These are phyloP conservation scores for Colletes collaris DNA, from an alignment of 2,888 invertebrate species.

Conservation along the genomic window DNA sequence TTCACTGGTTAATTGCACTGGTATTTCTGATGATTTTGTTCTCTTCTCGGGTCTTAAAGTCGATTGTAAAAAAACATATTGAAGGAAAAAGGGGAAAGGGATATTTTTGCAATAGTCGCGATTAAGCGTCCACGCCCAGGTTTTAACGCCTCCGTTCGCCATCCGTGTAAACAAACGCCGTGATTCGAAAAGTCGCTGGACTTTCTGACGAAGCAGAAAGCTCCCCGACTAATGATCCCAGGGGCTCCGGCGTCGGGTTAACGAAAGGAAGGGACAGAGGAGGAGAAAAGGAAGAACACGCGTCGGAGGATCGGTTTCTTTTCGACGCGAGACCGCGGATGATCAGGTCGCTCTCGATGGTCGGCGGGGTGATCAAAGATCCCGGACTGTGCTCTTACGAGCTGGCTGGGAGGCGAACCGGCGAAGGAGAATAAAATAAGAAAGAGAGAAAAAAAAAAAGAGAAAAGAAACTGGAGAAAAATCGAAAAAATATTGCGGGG, in stretches of 20 bases:
- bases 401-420: slow-evolving; percentile 32
- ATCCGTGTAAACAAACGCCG: slow-evolving; percentile 48
- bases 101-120: slow-evolving; percentile 9
- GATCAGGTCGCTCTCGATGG: slow-evolving; percentile 76
- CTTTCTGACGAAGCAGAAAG: slow-evolving; percentile 59
- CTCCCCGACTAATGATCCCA: slow-evolving; percentile 61
- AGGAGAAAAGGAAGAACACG: slow-evolving; percentile 34
- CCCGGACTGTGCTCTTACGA: slow-evolving; percentile 65
- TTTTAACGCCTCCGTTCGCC: background rate
- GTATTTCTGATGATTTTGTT: too few species aligned
- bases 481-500: slow-evolving; percentile 68
- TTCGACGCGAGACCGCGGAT: slow-evolving; percentile 72
- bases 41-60: too few species aligned
- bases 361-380: slow-evolving; percentile 80
- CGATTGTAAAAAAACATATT: too few species aligned
- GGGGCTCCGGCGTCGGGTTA: slow-evolving; percentile 12
- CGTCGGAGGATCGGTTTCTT: slow-evolving; percentile 69
- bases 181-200: slow-evolving; percentile 49
- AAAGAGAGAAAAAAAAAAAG: too few species aligned
- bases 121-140: slow-evolving; percentile 4
- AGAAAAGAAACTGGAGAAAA: slow-evolving; percentile 52
- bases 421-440: slow-evolving; percentile 19
- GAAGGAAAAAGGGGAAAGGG: too few species aligned
- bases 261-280: slow-evolving; percentile 5
- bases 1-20: too few species aligned